Conservation (phyloP, 2,797 vertebrate species). For the Mormyrops boulengeri region DNA sequence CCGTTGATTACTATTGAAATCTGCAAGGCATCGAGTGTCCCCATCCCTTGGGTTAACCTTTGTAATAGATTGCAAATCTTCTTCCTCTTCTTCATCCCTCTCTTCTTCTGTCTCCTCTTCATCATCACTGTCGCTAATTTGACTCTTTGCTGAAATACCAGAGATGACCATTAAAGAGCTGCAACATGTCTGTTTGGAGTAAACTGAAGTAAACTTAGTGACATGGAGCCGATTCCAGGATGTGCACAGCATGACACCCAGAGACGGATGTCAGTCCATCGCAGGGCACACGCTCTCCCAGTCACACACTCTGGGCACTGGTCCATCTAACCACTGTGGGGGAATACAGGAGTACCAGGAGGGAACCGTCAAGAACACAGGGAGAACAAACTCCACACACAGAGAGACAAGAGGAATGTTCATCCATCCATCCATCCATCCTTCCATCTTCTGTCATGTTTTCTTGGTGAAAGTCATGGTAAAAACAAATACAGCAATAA, state of each 20-base stretch:
- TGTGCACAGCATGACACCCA: neutral
- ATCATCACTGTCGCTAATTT: conserved; percentile 55
- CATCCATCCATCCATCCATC: neutral
- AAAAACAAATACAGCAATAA: neutral
- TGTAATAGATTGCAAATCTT: conserved; percentile 34
- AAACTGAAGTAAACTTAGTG: neutral
- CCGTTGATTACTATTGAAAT: conserved; percentile 63
- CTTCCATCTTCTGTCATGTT: neutral
- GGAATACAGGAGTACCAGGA: neutral
- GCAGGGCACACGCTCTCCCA: neutral
- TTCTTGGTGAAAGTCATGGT: neutral
- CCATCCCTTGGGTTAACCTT: conserved; percentile 38
- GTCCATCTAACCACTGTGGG: neutral
- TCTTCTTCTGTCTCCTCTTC: conserved; percentile 36
- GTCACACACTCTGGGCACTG: neutral
- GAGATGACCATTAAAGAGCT: neutral
- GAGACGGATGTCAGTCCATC: neutral
- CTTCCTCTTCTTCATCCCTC: conserved; percentile 32
- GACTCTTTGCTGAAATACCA: conserved; percentile 50
- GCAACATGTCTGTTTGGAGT: neutral
- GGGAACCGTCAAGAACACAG: neutral
- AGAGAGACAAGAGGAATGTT: neutral
- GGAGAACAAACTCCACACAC: neutral
- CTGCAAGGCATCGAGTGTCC: conserved; percentile 49
- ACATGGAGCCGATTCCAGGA: neutral